Evolutionary conservation across 1,140 invertebrate genomes (phyloP).

Genomic region (Euwallacea similis): DNA sequence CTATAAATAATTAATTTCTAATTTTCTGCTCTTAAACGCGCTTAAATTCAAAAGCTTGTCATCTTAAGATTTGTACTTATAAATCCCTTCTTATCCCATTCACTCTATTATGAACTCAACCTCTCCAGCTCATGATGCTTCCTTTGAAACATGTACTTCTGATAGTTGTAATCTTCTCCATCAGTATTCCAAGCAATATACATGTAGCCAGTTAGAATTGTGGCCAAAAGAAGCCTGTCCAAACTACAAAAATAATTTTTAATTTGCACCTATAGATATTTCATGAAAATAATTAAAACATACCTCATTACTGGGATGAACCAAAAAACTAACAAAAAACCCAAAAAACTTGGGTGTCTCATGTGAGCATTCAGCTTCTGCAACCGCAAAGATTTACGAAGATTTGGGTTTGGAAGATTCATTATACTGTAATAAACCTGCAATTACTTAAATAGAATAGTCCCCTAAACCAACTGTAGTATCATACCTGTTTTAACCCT

Average conservation of each 20-base stretch:
- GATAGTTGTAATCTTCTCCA: constrained; percentile 57
- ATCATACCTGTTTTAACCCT: constrained; percentile 61
- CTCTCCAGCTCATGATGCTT: constrained; percentile 48
- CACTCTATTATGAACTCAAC: constrained; percentile 3
- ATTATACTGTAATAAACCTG: constrained; percentile 56
- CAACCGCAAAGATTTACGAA: constrained; percentile 55
- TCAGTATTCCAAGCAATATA: constrained; percentile 58
- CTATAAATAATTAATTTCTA: no score
- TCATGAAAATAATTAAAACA: constrained; percentile 33
- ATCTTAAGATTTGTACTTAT: background rate
- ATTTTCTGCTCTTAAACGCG: no score
- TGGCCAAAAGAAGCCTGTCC: constrained; percentile 56
- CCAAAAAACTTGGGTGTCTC: constrained; percentile 61
- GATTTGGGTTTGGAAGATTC: constrained; percentile 53
- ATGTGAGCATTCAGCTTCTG: constrained; percentile 57
- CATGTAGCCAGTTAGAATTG: constrained; percentile 58
- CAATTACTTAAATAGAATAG: constrained; percentile 21
- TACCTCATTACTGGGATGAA: constrained; percentile 61
- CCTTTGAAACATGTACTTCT: constrained; percentile 48
- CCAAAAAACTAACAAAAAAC: constrained; percentile 60
- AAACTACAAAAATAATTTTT: constrained; percentile 52
- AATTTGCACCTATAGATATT: background rate
- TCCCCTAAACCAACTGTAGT: background rate
- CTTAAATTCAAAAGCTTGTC: no score
- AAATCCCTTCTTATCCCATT: background rate